These are phyloP conservation scores for Oryctes rhinoceros DNA, from an alignment of 1,140 invertebrate genomes.

Conservation along the genomic window DNA sequence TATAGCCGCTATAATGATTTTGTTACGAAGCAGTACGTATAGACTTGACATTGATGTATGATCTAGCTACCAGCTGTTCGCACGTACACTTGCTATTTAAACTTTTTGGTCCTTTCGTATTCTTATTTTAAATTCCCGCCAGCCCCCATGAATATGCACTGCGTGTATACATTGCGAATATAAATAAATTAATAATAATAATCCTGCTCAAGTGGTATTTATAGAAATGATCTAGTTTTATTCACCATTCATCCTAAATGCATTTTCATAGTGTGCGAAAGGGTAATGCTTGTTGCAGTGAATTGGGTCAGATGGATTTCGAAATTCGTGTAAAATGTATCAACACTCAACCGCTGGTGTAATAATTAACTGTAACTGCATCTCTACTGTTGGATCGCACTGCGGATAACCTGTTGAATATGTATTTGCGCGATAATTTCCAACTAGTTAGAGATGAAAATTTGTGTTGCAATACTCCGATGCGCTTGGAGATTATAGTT, in stretches of 20 bases:
- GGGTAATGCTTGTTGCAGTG: background rate
- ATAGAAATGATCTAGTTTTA: conserved; percentile 2
- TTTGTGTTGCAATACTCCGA: too few species aligned
- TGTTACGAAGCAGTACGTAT: background rate
- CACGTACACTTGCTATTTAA: conserved; percentile 10
- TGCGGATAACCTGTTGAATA: too few species aligned
- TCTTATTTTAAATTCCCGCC: background rate
- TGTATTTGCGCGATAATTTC: too few species aligned
- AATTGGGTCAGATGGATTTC: background rate
- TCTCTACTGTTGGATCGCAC: too few species aligned
- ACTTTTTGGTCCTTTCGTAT: conserved; percentile 9
- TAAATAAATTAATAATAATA: background rate
- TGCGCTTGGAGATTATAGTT: too few species aligned
- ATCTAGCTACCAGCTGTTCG: conserved; percentile 13
- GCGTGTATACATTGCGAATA: background rate
- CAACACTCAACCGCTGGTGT: too few species aligned
- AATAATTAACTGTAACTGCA: too few species aligned
- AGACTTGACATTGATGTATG: conserved; percentile 3
- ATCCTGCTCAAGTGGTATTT: background rate
- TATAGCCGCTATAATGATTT: conserved; percentile 10
- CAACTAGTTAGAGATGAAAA: too few species aligned
- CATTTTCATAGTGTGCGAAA: background rate
- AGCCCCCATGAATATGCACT: background rate
- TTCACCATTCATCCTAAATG: background rate
- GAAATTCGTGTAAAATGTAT: too few species aligned